Percentiles rank a stretch among this genome's conserved stretches.
phyloP scores from a whole-genome alignment of 2,888 invertebrate genomes.

The Agrilus cyanescens region DNA sequence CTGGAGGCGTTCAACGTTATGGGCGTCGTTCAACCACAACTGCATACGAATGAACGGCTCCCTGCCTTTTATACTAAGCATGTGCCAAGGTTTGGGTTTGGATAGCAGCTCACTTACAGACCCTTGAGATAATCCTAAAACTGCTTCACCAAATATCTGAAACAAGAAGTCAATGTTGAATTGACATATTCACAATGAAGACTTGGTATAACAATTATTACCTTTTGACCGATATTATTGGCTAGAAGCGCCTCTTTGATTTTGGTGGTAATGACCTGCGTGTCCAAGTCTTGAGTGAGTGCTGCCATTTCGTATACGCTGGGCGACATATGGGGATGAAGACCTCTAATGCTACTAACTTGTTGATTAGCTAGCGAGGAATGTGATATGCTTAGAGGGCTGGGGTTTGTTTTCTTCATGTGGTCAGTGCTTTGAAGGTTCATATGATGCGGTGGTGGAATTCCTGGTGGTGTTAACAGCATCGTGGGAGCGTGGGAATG shows the following conservation, averaged over 20 bases:
- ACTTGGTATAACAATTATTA: conserved; percentile 24
- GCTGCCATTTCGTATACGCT: conserved; percentile 97
- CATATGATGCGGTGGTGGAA: conserved; percentile 63
- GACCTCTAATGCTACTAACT: conserved; percentile 48
- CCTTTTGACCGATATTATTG: conserved; percentile 95
- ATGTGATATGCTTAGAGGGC: conserved; percentile 40
- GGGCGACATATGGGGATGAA: conserved; percentile 81
- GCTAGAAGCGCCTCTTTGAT: conserved; percentile 94
- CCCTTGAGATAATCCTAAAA: conserved; percentile 90
- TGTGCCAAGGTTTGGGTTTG: conserved; percentile 98
- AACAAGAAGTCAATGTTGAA: conserved; percentile 20
- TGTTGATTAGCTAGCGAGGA: conserved; percentile 53
- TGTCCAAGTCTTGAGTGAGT: conserved; percentile 90
- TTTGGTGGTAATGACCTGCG: conserved; percentile 90
- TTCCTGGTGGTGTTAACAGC: conserved; percentile 63
- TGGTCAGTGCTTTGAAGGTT: conserved; percentile 51
- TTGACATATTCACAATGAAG: background rate
- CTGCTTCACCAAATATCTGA: conserved; percentile 91
- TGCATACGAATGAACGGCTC: conserved; percentile 97
- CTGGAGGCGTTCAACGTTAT: conserved; percentile 88
- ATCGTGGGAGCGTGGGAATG: conserved; percentile 49
- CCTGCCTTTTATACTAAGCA: conserved; percentile 94
- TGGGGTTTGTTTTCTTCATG: conserved; percentile 45
- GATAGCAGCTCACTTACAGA: conserved; percentile 94
- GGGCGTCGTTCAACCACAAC: conserved; percentile 89